phyloP scores from a whole-genome alignment of 2,113 vertebrate species.

The Cebus imitator region DNA sequence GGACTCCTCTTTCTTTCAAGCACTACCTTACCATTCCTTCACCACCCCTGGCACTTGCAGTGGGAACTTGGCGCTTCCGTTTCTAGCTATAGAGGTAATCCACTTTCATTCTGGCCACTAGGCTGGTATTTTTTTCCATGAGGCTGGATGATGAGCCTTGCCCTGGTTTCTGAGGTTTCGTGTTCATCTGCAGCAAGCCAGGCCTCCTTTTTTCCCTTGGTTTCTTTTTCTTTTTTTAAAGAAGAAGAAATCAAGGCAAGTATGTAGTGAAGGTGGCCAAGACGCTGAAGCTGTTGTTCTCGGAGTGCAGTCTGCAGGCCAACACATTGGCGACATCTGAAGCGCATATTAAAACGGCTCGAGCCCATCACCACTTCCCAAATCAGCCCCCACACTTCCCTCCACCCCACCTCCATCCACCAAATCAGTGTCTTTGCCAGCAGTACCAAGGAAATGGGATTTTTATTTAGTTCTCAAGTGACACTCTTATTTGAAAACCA shows the following conservation, averaged over 20 bases:
- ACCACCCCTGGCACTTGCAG: not conserved
- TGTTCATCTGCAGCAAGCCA: not conserved
- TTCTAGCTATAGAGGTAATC: not conserved
- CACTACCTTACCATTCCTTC: not conserved
- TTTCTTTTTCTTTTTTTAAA: not conserved
- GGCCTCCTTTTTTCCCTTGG: not conserved
- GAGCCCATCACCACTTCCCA: too few relatives aligned
- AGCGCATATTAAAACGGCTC: not conserved
- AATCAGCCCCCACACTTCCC: too few relatives aligned
- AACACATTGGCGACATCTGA: rapidly evolving
- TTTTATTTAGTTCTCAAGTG: not conserved
- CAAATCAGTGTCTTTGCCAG: not conserved
- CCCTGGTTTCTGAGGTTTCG: constrained; percentile 59
- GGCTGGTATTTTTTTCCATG: not conserved
- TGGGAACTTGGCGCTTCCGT: constrained; percentile 53
- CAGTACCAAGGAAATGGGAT: not conserved
- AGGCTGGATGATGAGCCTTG: not conserved
- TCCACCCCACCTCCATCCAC: not conserved
- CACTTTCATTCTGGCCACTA: constrained; percentile 1
- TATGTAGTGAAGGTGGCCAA: not conserved
- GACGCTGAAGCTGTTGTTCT: not conserved
- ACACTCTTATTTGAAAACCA: not conserved
- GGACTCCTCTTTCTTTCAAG: not conserved
- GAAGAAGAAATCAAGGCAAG: not conserved
- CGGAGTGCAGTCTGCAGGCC: rapidly evolving